phyloP scores from a whole-genome alignment of 2,888 invertebrate species.

The Serripes groenlandicus region DNA sequence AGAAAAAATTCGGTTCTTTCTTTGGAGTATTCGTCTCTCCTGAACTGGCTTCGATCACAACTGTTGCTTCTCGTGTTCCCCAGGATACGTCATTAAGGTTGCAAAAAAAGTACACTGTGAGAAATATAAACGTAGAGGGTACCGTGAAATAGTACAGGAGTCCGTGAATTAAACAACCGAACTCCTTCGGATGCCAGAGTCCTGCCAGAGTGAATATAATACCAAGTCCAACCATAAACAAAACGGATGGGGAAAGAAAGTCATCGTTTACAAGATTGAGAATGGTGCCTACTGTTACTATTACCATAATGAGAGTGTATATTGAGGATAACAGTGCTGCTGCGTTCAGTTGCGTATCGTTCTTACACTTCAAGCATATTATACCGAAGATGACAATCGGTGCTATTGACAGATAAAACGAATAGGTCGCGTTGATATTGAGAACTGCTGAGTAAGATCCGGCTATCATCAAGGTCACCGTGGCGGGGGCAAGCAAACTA shows the following conservation, averaged over 20 bases:
- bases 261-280: slow-evolving; percentile 98
- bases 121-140: slow-evolving; percentile 97
- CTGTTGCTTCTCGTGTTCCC: slow-evolving; percentile 94
- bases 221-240: slow-evolving; percentile 88
- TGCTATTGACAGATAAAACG: slow-evolving; percentile 96
- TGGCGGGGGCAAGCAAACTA: slow-evolving; percentile 75
- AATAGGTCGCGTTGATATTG: slow-evolving; percentile 98
- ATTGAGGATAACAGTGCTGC: slow-evolving; percentile 89
- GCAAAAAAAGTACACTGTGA: slow-evolving; percentile 96
- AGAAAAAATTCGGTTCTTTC: slow-evolving; percentile 3
- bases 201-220: slow-evolving; percentile 98
- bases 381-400: slow-evolving; percentile 97
- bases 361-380: slow-evolving; percentile 96
- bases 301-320: slow-evolving; percentile 99
- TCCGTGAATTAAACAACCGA: slow-evolving; percentile 88
- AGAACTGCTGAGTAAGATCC: slow-evolving; percentile 99
- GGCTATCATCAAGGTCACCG: slow-evolving; percentile 91
- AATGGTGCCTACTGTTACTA: slow-evolving; percentile 99
- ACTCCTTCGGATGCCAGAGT: slow-evolving; percentile 96
- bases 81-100: slow-evolving; percentile 97
- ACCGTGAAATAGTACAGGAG: slow-evolving; percentile 95
- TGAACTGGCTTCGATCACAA: slow-evolving; percentile 52
- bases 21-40: slow-evolving; percentile 1
- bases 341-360: slow-evolving; percentile 93
- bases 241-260: slow-evolving; percentile 72